Evolutionary conservation across 2,797 vertebrate genomes (phyloP).

Genomic region (Gallirallus australis): DNA sequence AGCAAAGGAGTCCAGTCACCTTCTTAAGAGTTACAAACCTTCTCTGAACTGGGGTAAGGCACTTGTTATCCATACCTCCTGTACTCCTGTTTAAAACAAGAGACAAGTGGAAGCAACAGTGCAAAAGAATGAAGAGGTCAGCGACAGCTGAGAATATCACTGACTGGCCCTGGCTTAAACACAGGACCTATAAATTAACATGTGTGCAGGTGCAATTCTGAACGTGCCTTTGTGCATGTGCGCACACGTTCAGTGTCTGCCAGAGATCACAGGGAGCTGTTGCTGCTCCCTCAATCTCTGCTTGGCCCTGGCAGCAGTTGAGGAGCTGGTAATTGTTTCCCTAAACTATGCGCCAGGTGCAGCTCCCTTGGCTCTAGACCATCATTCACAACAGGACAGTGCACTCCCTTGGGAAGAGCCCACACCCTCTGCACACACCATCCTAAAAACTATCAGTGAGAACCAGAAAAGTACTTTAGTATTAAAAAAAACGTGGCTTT

Average conservation of each 20-base stretch:
- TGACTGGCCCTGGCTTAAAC: background rate
- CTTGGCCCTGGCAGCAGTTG: background rate
- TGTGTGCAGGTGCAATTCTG: constrained; percentile 9
- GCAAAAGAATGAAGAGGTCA: background rate
- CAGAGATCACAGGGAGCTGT: background rate
- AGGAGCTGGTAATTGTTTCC: background rate
- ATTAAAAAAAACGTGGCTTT: no score
- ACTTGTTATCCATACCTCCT: background rate
- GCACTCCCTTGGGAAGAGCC: background rate
- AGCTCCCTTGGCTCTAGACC: background rate
- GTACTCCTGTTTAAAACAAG: background rate
- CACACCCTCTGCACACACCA: background rate
- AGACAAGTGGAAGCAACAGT: background rate
- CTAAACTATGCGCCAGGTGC: constrained; percentile 10
- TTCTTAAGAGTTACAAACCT: background rate
- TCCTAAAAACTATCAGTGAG: background rate
- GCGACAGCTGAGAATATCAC: background rate
- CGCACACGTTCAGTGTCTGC: background rate
- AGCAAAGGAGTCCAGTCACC: background rate
- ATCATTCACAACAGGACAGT: background rate
- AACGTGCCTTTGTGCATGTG: background rate
- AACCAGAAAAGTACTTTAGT: background rate
- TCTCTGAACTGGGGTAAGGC: background rate
- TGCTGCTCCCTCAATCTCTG: background rate
- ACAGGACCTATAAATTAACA: background rate